Conservation (phyloP, 92 coral and sea anemone species). For the Palythoa grandis region DNA sequence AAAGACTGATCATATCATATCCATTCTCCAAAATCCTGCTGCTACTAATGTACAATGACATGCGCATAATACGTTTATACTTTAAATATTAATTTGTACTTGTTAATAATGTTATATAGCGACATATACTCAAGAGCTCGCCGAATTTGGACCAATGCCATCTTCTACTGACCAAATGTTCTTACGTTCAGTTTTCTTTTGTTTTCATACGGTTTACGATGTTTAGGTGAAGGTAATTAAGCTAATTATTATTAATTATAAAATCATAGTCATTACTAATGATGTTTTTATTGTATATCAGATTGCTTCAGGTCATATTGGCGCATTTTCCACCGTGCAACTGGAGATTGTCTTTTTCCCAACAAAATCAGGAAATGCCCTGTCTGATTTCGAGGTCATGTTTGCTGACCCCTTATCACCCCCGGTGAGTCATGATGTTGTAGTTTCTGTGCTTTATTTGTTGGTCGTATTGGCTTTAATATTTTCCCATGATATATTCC, state of each 20-base stretch:
- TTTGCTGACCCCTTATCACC: slow-evolving; percentile 86
- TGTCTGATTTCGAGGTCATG: slow-evolving; percentile 82
- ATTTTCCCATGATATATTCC: neutral
- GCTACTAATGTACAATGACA: too few relatives aligned
- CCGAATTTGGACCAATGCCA: too few relatives aligned
- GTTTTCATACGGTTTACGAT: too few relatives aligned
- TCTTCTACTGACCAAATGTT: too few relatives aligned
- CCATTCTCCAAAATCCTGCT: too few relatives aligned
- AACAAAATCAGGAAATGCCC: slow-evolving; percentile 80
- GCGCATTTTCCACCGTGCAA: slow-evolving; percentile 82
- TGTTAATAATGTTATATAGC: too few relatives aligned
- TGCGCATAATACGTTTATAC: too few relatives aligned
- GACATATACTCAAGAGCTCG: too few relatives aligned
- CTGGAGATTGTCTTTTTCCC: slow-evolving; percentile 90
- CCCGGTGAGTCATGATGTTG: slow-evolving; percentile 76
- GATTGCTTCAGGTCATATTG: slow-evolving; percentile 80
- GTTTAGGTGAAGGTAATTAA: neutral
- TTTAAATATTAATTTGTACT: too few relatives aligned
- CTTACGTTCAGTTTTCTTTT: too few relatives aligned
- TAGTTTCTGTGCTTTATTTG: neutral
- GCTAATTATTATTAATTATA: neutral
- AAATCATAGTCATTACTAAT: neutral
- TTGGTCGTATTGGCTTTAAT: neutral
- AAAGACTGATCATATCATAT: too few relatives aligned
- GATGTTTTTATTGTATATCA: slow-evolving; percentile 37